Base-by-base conservation (phyloP, 1,140 invertebrate species). In the Steinernema feltiae region DNA sequence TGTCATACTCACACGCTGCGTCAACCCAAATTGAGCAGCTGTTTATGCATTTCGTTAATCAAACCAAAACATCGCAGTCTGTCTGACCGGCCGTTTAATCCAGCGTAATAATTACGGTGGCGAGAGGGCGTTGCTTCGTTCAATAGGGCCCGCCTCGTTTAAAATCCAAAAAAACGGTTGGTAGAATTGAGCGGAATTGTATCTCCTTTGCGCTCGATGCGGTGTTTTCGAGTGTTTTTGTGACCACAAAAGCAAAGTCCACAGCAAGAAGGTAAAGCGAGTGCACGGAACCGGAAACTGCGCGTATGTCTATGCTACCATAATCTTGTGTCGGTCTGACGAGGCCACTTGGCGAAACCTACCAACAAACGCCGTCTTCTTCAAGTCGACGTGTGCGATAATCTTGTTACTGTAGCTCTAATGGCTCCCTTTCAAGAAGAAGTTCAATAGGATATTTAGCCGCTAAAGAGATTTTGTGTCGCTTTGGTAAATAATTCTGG, bases 401-500 rank as follows among this genome's bases (percentile, higher is more conserved):
- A n/a, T 63, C 53, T 27, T 63, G 53, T 63, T 63, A 63, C 53
- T 27, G 53, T 63, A 63, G 24, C 53, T 27, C 53, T 63, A 63
- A 63, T 63, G 53, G 53, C 53, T 21, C 12, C 24, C 24, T 63
- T 63, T 63, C 15, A 63, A 27, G 3, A n/a, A n/a, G n/a, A 21
- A 63, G 53, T 63, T 63, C 53, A 63, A 63, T 63, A 15, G 53
- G 53, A 63, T 12, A 7, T 46, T 46, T 46, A 46, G 41, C 7
- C 15, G 7, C 53, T 63, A 63, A 63, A 63, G 53, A 27, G 53
- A 63, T 63, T 63, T 63, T 21, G 53, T 63, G 15, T 27, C 53
- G 53, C 24, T 63, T 63, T 63, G 53, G 53, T 63, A 63, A 63
- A 63, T 63, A 63, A 63, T 63, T 63, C 53, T 27, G 53, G 24